Percentiles rank a stretch among this genome's conserved stretches.
Evolutionary conservation across 1,140 invertebrate species (phyloP).

Genomic region (Pachyrhynchus sulphureomaculatus): DNA sequence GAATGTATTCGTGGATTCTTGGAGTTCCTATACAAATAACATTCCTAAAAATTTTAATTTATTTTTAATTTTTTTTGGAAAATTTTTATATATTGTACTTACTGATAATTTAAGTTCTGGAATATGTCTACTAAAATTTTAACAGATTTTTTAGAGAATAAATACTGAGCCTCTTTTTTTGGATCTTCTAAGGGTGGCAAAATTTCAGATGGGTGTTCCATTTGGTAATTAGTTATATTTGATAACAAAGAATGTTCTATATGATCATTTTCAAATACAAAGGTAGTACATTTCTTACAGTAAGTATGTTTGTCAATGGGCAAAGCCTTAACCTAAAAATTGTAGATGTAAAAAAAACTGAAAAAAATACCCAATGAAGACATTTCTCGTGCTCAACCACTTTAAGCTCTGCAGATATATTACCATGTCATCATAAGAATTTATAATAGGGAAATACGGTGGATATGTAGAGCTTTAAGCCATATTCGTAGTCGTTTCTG

Average conservation of each 20-base stretch:
- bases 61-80: conserved; percentile 5
- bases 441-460: too few species aligned
- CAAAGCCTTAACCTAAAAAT: conserved; percentile 49
- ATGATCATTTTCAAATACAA: conserved; percentile 59
- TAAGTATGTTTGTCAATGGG: conserved; percentile 55
- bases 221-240: conserved; percentile 54
- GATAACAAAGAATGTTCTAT: conserved; percentile 53
- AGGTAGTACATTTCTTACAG: conserved; percentile 64
- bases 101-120: conserved; percentile 55
- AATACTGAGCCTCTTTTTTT: conserved; percentile 76
- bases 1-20: conserved; percentile 69
- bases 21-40: conserved; percentile 80
- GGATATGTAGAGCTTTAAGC: too few species aligned
- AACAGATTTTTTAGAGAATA: conserved; percentile 63
- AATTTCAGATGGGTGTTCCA: conserved; percentile 60
- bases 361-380: too few species aligned
- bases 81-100: conserved; percentile 16
- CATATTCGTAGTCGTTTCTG: too few species aligned
- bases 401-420: too few species aligned
- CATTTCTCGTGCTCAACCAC: too few species aligned
- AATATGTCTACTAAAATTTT: conserved; percentile 60
- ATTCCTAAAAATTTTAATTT: conserved; percentile 60
- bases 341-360: too few species aligned
- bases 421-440: too few species aligned
- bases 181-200: conserved; percentile 62